phyloP scores from a whole-genome alignment of 2,888 invertebrate genomes.

The Psylliodes chrysocephalus region DNA sequence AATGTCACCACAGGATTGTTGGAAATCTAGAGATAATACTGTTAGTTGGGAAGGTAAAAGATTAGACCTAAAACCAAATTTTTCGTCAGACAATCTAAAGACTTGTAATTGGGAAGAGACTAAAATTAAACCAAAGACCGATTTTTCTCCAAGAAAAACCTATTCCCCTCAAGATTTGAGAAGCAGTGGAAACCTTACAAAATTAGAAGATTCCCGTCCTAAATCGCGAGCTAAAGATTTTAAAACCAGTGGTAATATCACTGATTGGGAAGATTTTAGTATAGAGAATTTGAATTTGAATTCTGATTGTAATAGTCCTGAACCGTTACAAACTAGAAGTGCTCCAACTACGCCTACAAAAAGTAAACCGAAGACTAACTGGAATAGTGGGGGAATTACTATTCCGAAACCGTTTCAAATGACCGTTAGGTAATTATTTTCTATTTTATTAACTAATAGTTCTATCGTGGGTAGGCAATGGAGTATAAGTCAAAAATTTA shows the following conservation, averaged over 20 bases:
- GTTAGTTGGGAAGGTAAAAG: not conserved
- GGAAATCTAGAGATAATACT: not conserved
- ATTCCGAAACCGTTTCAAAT: constrained; percentile 77
- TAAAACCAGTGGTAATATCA: constrained; percentile 44
- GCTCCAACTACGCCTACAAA: constrained; percentile 70
- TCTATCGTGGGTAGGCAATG: too few species aligned
- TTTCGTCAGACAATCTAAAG: not conserved
- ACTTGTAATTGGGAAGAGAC: not conserved
- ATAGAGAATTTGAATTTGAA: constrained; percentile 59
- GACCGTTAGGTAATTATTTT: constrained; percentile 73
- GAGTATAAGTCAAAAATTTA: too few species aligned
- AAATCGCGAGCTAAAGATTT: constrained; percentile 50
- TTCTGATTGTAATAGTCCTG: constrained; percentile 47
- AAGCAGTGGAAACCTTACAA: not conserved
- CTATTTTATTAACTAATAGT: too few species aligned
- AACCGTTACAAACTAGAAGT: constrained; percentile 63
- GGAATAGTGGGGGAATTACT: constrained; percentile 64
- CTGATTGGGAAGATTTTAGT: constrained; percentile 58
- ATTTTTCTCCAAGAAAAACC: constrained; percentile 7
- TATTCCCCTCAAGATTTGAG: constrained; percentile 9
- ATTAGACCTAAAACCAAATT: constrained; percentile 3
- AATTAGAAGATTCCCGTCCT: constrained; percentile 5
- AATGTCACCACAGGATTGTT: not conserved
- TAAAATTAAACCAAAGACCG: not conserved
- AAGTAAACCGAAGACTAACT: constrained; percentile 56